Evolutionary conservation across 2,888 invertebrate species (phyloP).

Genomic region (Bimastos eiseni): DNA sequence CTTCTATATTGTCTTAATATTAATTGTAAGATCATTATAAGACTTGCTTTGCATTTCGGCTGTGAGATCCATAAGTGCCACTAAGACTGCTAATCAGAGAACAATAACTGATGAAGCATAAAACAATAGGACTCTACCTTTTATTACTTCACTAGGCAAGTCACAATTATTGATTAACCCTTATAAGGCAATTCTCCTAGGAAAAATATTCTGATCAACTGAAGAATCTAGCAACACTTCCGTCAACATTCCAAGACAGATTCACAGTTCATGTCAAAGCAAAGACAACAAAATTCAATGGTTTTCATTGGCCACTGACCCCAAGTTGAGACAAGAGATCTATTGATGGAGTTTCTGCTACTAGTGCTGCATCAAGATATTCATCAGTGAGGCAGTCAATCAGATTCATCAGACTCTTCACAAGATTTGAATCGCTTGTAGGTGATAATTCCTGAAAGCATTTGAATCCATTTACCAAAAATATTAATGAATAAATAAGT

Average conservation of each 20-base stretch:
- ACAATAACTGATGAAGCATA: background rate
- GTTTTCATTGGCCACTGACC: background rate
- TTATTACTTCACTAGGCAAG: background rate
- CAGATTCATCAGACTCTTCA: slow-evolving; percentile 20
- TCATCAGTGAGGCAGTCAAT: background rate
- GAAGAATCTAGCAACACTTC: background rate
- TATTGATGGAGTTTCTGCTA: background rate
- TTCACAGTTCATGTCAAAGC: background rate
- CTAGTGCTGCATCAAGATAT: background rate
- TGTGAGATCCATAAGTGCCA: background rate
- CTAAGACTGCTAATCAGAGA: background rate
- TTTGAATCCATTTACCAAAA: background rate
- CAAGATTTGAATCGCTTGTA: background rate
- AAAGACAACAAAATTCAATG: background rate
- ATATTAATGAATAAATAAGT: background rate
- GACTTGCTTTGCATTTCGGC: too few relatives aligned
- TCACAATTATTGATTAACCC: background rate
- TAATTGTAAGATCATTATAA: too few relatives aligned
- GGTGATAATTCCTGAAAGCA: background rate
- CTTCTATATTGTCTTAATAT: too few relatives aligned
- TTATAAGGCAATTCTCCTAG: background rate
- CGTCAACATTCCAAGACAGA: background rate
- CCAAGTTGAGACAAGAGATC: background rate
- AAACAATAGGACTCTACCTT: background rate
- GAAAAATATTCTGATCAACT: background rate